Conservation (phyloP, 2,888 invertebrate species). For the Ethmia dodecea region DNA sequence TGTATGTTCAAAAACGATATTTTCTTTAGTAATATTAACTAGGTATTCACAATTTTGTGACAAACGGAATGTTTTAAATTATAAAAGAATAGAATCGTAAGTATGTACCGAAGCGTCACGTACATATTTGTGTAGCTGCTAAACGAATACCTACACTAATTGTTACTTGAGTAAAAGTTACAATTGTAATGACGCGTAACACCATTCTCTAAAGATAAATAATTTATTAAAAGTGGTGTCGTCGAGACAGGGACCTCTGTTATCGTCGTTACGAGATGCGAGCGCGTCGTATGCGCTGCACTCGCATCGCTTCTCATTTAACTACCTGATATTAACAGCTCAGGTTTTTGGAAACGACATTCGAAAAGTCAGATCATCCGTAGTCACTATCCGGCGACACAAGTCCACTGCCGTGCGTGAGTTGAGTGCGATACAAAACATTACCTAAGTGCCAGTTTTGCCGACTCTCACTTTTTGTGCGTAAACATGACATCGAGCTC, state of each 20-base stretch:
- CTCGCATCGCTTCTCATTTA: constrained; percentile 57
- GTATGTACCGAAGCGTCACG: no score
- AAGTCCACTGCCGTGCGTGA: constrained; percentile 34
- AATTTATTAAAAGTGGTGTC: constrained; percentile 62
- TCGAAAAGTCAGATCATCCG: constrained; percentile 56
- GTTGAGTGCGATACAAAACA: constrained; percentile 39
- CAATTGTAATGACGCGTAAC: not conserved
- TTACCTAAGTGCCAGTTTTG: constrained; percentile 31
- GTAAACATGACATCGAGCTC: constrained; percentile 47
- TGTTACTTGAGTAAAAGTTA: constrained; percentile 3
- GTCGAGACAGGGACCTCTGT: constrained; percentile 58
- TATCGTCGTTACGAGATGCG: constrained; percentile 66
- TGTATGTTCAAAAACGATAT: no score
- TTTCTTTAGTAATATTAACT: no score
- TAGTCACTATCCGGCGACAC: constrained; percentile 45
- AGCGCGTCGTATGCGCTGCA: constrained; percentile 49
- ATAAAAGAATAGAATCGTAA: no score
- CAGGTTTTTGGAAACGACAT: constrained; percentile 65
- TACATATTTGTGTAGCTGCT: constrained; percentile 9
- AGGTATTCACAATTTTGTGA: no score
- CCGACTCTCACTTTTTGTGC: constrained; percentile 52
- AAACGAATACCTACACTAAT: constrained; percentile 4
- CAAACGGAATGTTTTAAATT: no score
- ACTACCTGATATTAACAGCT: constrained; percentile 62
- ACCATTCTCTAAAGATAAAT: constrained; percentile 57